These are phyloP conservation scores for Cherax quadricarinatus DNA, from an alignment of 1,140 invertebrate species.

Conservation along the genomic window DNA sequence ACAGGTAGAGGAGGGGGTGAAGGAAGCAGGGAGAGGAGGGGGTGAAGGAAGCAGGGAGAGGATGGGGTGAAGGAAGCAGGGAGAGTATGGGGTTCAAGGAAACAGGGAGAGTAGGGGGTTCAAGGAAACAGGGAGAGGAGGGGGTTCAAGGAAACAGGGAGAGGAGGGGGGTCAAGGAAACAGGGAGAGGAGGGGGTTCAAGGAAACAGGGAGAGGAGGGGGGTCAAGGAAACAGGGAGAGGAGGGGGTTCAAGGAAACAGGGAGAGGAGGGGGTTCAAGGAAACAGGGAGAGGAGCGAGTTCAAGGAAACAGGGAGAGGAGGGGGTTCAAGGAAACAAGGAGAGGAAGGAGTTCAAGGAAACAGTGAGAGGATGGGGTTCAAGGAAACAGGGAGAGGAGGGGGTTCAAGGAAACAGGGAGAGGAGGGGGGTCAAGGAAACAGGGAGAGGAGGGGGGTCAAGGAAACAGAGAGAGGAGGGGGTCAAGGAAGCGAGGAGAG, in stretches of 20 bases:
- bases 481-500: background rate
- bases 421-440: too few relatives aligned
- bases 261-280: background rate
- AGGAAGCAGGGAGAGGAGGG: background rate
- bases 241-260: too few relatives aligned
- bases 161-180: too few relatives aligned
- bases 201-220: background rate
- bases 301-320: too few relatives aligned
- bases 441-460: too few relatives aligned
- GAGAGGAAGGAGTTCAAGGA: too few relatives aligned
- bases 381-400: background rate
- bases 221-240: too few relatives aligned
- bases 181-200: background rate
- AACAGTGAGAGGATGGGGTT: too few relatives aligned
- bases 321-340: too few relatives aligned
- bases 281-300: background rate
- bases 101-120: background rate
- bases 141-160: background rate
- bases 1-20: background rate
- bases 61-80: too few relatives aligned
- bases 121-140: background rate
- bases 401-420: background rate
- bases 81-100: too few relatives aligned
- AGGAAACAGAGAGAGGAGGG: background rate
- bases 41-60: too few relatives aligned